These are phyloP conservation scores for Anthoscopus minutus DNA, from an alignment of 2,113 vertebrate genomes.

Conservation along the genomic window DNA sequence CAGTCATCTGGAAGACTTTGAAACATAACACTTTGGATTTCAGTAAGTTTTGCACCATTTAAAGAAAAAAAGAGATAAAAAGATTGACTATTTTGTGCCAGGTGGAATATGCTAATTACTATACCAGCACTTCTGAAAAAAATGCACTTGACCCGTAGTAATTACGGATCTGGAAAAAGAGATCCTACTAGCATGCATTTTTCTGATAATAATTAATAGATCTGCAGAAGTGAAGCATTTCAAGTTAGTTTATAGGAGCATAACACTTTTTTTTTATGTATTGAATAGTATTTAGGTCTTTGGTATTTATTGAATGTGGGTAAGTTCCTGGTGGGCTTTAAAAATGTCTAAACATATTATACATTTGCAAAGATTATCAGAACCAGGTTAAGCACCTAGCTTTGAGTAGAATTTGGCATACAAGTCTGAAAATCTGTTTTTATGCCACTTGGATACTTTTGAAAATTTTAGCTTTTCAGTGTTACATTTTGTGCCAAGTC, in stretches of 20 bases:
- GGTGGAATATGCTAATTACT: background rate
- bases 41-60: constrained; percentile 13
- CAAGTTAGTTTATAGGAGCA: background rate
- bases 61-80: background rate
- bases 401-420: background rate
- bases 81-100: background rate
- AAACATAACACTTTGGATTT: background rate
- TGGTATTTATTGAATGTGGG: background rate
- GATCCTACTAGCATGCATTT: background rate
- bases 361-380: background rate
- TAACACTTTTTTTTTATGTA: background rate
- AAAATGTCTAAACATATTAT: background rate
- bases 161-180: background rate
- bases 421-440: background rate
- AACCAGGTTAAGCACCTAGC: background rate
- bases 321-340: background rate
- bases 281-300: background rate
- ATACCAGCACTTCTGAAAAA: background rate
- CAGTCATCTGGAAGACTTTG: constrained; percentile 32
- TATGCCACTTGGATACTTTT: background rate
- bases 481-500: background rate
- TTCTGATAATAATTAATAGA: background rate
- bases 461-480: background rate
- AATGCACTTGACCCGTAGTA: background rate
- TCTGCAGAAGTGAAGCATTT: background rate